A percentile compares a stretch with the other conserved stretches of the same genome.
Evolutionary conservation across 2,888 invertebrate genomes (phyloP).

Genomic region (Mycogona germanica): DNA sequence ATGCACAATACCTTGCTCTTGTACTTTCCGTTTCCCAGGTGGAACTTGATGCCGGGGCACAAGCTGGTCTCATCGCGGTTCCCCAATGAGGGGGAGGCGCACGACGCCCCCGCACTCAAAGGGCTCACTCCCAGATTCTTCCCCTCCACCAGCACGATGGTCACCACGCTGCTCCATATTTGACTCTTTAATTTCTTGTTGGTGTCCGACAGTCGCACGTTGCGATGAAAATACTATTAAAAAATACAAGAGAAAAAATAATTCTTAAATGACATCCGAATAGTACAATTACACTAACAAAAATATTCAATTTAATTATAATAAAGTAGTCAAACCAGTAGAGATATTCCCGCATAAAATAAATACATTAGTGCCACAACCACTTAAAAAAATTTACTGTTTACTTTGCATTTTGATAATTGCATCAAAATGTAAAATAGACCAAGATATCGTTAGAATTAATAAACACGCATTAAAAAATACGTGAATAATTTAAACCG

Average conservation of each 20-base stretch:
- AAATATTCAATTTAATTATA: not conserved
- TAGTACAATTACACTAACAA: no score
- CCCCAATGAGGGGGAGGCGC: no score
- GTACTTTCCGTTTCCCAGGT: slow-evolving; percentile 93
- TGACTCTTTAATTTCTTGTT: slow-evolving; percentile 61
- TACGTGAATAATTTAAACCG: no score
- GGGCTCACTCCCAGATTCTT: slow-evolving; percentile 53
- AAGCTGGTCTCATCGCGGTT: slow-evolving; percentile 79
- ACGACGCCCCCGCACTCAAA: not conserved
- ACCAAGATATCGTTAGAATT: no score
- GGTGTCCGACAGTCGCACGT: slow-evolving; percentile 18
- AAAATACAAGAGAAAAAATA: not conserved
- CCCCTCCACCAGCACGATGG: slow-evolving; percentile 92
- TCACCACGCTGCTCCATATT: slow-evolving; percentile 95
- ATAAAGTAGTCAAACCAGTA: not conserved
- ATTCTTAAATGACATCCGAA: slow-evolving; percentile 3
- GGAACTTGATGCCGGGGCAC: slow-evolving; percentile 93
- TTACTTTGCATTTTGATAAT: no score
- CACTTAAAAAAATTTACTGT: no score
- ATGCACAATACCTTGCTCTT: slow-evolving; percentile 70
- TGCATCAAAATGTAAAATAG: no score
- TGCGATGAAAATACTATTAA: slow-evolving; percentile 20
- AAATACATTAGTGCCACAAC: no score
- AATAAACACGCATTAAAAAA: no score
- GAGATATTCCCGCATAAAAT: no score